Percentiles rank a stretch among this genome's conserved stretches.
Evolutionary conservation across 2,113 vertebrate genomes (phyloP).

Genomic region (Cryptomyrus ogoouensis): DNA sequence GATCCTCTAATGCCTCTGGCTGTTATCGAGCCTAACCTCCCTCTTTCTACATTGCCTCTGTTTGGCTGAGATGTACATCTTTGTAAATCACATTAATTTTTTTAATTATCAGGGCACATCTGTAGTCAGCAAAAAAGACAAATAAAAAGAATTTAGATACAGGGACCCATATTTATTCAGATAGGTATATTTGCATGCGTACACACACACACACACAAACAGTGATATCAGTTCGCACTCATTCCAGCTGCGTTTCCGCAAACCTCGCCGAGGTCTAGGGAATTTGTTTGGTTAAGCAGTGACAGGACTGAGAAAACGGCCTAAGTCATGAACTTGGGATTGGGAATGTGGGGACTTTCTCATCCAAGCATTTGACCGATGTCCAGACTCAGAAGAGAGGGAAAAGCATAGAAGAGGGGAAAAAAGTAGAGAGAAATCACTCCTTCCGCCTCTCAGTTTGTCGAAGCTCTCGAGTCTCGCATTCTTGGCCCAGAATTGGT

Average conservation of each 20-base stretch:
- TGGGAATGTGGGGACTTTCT: conserved; percentile 38
- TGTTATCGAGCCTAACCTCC: too few species aligned
- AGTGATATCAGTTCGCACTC: neutral
- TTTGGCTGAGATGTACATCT: neutral
- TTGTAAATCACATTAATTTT: conserved; percentile 26
- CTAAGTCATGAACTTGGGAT: neutral
- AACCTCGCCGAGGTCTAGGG: conserved; percentile 26
- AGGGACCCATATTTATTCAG: neutral
- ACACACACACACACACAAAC: neutral
- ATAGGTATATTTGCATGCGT: neutral
- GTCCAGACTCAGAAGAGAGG: conserved; percentile 20
- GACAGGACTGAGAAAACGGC: conserved; percentile 25
- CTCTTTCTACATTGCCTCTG: neutral
- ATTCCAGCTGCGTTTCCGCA: conserved; percentile 9
- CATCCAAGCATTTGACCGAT: conserved; percentile 45
- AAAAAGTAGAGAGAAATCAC: neutral
- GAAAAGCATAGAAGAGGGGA: neutral
- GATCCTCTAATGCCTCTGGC: neutral
- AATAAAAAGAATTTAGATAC: neutral
- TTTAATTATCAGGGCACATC: conserved; percentile 10
- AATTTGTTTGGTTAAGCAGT: conserved; percentile 28
- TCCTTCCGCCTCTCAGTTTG: neutral
- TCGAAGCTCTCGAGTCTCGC: neutral
- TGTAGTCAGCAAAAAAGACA: neutral
- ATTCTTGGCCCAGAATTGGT: neutral